A percentile compares a stretch with the other conserved stretches of the same genome.
phyloP scores from a whole-genome alignment of 64 coral and sea anemone species.

The Acropora tenuis region DNA sequence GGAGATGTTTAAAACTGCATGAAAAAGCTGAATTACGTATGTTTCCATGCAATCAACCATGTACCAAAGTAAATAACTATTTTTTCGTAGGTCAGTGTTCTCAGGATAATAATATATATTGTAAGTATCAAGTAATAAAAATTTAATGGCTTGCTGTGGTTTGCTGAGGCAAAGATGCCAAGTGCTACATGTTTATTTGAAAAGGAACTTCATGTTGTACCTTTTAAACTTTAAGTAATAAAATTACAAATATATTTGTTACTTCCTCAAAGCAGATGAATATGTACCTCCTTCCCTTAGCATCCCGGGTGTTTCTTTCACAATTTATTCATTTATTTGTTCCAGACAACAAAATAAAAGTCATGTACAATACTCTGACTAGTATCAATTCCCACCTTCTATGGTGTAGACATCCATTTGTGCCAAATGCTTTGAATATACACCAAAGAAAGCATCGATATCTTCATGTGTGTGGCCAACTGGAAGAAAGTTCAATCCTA shows the following conservation, averaged over 20 bases:
- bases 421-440: constrained; percentile 41
- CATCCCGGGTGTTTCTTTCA: too few species aligned
- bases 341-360: background rate
- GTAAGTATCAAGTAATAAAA: background rate
- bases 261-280: background rate
- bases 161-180: background rate
- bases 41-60: background rate
- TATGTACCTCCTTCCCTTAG: too few species aligned
- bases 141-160: background rate
- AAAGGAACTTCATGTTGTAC: background rate
- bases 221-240: background rate
- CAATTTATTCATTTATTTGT: too few species aligned
- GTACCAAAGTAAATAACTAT: background rate
- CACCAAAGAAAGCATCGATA: constrained; percentile 75
- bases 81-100: background rate
- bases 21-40: background rate
- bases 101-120: background rate
- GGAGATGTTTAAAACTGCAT: background rate
- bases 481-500: constrained; percentile 59
- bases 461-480: constrained; percentile 62
- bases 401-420: constrained; percentile 53
- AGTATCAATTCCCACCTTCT: constrained; percentile 17
- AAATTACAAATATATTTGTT: background rate
- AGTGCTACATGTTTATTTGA: background rate
- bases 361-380: background rate